Evolutionary conservation across 92 coral and sea anemone genomes (phyloP), one percentile per base, ranked within the genome.

Genomic region (Bergia sp.): DNA sequence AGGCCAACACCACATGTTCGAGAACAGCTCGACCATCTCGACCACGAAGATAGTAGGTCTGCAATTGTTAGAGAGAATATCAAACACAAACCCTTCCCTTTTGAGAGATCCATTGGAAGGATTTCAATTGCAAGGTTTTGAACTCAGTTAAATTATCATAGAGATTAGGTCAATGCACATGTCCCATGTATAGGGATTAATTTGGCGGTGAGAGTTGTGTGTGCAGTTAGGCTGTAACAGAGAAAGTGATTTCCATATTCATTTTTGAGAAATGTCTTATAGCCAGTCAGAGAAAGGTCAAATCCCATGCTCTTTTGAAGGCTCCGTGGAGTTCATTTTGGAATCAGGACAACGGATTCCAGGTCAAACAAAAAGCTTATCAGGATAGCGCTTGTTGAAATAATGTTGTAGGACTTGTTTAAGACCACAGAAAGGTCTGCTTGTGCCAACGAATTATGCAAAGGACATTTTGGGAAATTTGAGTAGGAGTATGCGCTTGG

Each of bases 21-120:
- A 50, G 93, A 91, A 49, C 93, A 91, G 0, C 80, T 53, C 2
- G 93, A 91, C 93, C 93, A 91, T 9, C 43, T 42, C 29, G 93
- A 74, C 93, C 93, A 91, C 41, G 77, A 1, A 9, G 89, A 91
- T 20, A 87, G 53, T 37, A 71, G 79, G 20, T 87, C 93, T 76
- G 74, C 44, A 66, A 88, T 87, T 47, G 80, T 9, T 44, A 80
- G 13, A 53, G 23, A 80, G 3, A 80, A 1, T 18, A 45, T 53
- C 49, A 76, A 41, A 42, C 6, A 76, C 37, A 39, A 29, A 29
- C 29, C 29, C 29, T 29, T 29, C 29, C 29, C 29, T 29, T 29
- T 29, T 29, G 29, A 29, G 29, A 12, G n/a, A 0, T 76, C 3
- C 15, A 1, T 0, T 76, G 21, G 20, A 2, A 7, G n/a, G 69